phyloP scores from a whole-genome alignment of 1,140 invertebrate genomes.

The Harpegnathos saltator region DNA sequence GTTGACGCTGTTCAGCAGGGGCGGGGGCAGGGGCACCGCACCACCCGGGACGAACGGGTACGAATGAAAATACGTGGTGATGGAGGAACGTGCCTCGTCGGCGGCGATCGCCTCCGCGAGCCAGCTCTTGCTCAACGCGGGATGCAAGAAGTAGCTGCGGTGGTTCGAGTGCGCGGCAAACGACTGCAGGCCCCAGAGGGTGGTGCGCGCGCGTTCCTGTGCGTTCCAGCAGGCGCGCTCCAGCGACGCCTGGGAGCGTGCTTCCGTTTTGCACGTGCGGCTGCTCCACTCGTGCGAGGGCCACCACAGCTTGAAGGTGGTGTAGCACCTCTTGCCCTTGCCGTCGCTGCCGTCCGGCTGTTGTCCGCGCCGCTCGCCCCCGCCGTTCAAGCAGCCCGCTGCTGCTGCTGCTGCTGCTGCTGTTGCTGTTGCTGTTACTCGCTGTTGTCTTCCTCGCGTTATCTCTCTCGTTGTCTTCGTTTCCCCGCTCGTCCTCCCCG shows the following conservation, averaged over 20 bases:
- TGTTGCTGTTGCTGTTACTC: no score
- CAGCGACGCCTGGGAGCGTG: slow-evolving; percentile 62
- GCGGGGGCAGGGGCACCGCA: slow-evolving; percentile 82
- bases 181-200: slow-evolving; percentile 70
- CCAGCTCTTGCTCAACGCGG: slow-evolving; percentile 68
- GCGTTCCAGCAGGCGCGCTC: slow-evolving; percentile 64
- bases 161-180: slow-evolving; percentile 60
- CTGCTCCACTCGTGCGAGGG: slow-evolving; percentile 55
- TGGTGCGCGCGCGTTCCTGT: slow-evolving; percentile 66
- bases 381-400: slow-evolving; percentile 20
- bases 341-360: slow-evolving; percentile 15
- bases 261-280: slow-evolving; percentile 68
- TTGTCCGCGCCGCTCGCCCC: neutral
- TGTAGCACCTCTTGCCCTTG: slow-evolving; percentile 21
- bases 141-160: slow-evolving; percentile 64
- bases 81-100: slow-evolving; percentile 80
- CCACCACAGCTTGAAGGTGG: slow-evolving; percentile 68
- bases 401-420: no score
- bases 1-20: slow-evolving; percentile 75
- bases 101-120: slow-evolving; percentile 73
- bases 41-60: slow-evolving; percentile 85
- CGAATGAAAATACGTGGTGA: slow-evolving; percentile 86
- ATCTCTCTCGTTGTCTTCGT: slow-evolving; percentile 44
- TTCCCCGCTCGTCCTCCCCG: slow-evolving; percentile 33
- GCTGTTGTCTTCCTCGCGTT: slow-evolving; percentile 42